These are phyloP conservation scores for Anoplius nigerrimus DNA, from an alignment of 2,888 invertebrate genomes.

Conservation along the genomic window DNA sequence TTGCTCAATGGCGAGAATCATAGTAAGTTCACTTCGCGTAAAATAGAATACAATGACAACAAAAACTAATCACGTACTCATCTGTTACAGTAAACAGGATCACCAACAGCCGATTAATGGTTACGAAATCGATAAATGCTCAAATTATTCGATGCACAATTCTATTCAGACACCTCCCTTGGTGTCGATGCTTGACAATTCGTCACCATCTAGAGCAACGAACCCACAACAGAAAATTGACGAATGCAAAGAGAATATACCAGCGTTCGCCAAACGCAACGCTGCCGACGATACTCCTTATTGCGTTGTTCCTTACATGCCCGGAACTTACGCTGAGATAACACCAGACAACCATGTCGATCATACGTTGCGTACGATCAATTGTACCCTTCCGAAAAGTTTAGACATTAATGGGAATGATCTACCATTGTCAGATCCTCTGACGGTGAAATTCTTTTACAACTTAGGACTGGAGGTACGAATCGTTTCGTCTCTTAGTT, in stretches of 20 bases:
- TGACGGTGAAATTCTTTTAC: conserved; percentile 81
- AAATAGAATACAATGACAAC: background rate
- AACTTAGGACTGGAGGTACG: conserved; percentile 80
- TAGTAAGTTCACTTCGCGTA: background rate
- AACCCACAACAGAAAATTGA: no score
- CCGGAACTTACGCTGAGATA: conserved; percentile 19
- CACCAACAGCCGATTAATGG: conserved; percentile 35
- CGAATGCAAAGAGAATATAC: no score
- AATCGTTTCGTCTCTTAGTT: conserved; percentile 1
- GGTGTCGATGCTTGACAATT: no score
- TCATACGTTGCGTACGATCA: conserved; percentile 57
- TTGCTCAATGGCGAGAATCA: background rate
- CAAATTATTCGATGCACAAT: conserved; percentile 7
- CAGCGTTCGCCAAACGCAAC: no score
- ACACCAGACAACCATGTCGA: conserved; percentile 41
- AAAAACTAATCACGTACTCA: background rate
- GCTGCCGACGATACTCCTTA: conserved; percentile 30
- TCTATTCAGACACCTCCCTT: no score
- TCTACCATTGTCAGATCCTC: conserved; percentile 79
- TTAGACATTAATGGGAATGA: conserved; percentile 78
- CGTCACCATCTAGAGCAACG: no score
- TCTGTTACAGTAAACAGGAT: conserved; percentile 42
- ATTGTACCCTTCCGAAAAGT: conserved; percentile 65
- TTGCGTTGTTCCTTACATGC: conserved; percentile 16
- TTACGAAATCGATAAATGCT: conserved; percentile 39